Conservation (phyloP, 2,113 vertebrate species). For the Neotoma lepida region DNA sequence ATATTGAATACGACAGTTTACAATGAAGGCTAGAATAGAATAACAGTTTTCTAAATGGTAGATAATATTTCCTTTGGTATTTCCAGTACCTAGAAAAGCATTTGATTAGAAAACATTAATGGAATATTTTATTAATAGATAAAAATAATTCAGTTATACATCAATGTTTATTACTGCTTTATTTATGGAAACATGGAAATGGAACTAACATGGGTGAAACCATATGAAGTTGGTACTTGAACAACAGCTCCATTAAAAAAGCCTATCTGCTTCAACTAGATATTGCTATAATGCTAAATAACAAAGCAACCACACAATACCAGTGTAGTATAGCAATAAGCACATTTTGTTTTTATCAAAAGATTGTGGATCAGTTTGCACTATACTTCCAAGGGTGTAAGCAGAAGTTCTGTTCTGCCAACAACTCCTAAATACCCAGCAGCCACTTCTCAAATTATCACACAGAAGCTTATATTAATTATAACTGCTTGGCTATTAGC, state of each 20-base stretch:
- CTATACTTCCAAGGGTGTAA: background rate
- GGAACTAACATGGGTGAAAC: background rate
- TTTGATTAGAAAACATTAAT: background rate
- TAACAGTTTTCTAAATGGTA: background rate
- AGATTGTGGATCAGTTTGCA: background rate
- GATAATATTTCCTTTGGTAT: background rate
- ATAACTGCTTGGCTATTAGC: too few species aligned
- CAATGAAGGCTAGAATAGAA: background rate
- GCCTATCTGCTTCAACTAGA: background rate
- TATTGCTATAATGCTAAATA: background rate
- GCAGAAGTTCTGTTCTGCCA: too few species aligned
- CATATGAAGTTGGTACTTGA: background rate
- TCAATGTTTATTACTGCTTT: background rate
- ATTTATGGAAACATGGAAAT: background rate
- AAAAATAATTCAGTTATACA: background rate
- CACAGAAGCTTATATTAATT: too few species aligned
- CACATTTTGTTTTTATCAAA: background rate
- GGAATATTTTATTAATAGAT: background rate
- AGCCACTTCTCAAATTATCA: too few species aligned
- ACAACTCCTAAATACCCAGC: too few species aligned
- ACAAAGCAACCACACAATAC: background rate
- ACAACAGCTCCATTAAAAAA: background rate
- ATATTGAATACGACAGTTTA: background rate
- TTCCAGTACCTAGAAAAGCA: background rate
- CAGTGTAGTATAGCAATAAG: background rate